Evolutionary conservation across 2,113 vertebrate species (phyloP).

Genomic region (Agelaius tricolor): DNA sequence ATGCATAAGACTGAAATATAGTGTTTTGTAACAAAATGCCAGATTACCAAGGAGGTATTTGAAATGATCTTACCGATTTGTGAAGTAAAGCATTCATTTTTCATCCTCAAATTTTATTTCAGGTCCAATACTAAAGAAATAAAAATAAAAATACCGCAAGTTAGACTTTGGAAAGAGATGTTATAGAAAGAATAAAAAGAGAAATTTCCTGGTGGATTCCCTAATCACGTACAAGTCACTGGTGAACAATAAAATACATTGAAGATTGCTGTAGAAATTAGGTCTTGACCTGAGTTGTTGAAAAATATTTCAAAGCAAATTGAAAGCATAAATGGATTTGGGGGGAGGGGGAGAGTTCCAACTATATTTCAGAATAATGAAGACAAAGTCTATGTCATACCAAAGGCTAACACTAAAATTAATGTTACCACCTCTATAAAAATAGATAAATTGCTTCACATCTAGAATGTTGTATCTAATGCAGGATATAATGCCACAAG

Average conservation of each 20-base stretch:
- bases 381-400: conserved; percentile 78
- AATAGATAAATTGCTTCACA: conserved; percentile 37
- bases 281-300: conserved; percentile 85
- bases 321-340: conserved; percentile 85
- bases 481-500: neutral
- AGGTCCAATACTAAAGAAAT: neutral
- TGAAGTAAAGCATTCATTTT: conserved; percentile 34
- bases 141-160: neutral
- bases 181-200: conserved; percentile 64
- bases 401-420: conserved; percentile 76
- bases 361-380: conserved; percentile 81
- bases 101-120: conserved; percentile 50
- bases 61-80: conserved; percentile 34
- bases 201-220: conserved; percentile 77
- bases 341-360: conserved; percentile 22
- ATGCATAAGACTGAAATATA: conserved; percentile 7
- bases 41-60: conserved; percentile 9
- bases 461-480: neutral
- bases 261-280: conserved; percentile 80
- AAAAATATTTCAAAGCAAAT: conserved; percentile 84
- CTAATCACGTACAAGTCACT: conserved; percentile 78
- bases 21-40: conserved; percentile 19
- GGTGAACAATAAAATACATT: conserved; percentile 70
- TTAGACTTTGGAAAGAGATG: conserved; percentile 25
- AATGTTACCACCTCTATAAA: conserved; percentile 59